A percentile compares a stretch with the other conserved stretches of the same genome.
These are phyloP conservation scores for Muscina levida DNA, from an alignment of 2,888 invertebrate genomes.

Conservation along the genomic window DNA sequence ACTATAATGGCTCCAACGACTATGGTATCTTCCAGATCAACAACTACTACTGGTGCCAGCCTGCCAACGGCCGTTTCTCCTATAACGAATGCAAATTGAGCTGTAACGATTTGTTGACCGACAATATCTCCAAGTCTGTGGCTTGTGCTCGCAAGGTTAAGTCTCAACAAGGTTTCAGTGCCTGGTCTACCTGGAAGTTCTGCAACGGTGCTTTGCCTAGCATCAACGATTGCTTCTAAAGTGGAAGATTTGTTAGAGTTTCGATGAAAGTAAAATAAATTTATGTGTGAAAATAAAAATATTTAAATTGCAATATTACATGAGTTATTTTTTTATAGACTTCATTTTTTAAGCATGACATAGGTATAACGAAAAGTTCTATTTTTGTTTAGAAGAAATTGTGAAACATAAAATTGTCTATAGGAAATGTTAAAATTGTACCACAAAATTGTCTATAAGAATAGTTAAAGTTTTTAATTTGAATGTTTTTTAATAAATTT, in stretches of 20 bases:
- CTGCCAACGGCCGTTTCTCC: slow-evolving; percentile 68
- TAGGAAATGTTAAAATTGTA: no score
- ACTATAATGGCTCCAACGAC: slow-evolving; percentile 79
- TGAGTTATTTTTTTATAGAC: no score
- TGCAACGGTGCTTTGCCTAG: slow-evolving; percentile 71
- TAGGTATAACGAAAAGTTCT: no score
- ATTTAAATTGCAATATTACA: neutral
- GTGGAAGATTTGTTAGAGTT: no score
- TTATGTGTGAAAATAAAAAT: no score
- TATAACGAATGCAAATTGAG: slow-evolving; percentile 72
- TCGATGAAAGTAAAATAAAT: no score
- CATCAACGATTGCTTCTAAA: slow-evolving; percentile 73
- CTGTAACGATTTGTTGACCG: slow-evolving; percentile 72
- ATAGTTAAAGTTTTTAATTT: no score
- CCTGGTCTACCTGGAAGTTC: slow-evolving; percentile 75
- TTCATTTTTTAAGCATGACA: no score
- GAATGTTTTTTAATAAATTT: no score
- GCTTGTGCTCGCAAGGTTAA: slow-evolving; percentile 73
- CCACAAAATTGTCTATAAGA: no score
- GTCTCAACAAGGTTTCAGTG: slow-evolving; percentile 74
- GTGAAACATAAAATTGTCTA: no score
- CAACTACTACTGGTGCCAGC: slow-evolving; percentile 73
- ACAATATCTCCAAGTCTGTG: slow-evolving; percentile 72
- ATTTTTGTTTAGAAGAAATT: no score
- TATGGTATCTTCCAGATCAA: slow-evolving; percentile 76